Evolutionary conservation across 35 echinoderm and acorn worm species (phyloP).

Genomic region (Lytechinus pictus): DNA sequence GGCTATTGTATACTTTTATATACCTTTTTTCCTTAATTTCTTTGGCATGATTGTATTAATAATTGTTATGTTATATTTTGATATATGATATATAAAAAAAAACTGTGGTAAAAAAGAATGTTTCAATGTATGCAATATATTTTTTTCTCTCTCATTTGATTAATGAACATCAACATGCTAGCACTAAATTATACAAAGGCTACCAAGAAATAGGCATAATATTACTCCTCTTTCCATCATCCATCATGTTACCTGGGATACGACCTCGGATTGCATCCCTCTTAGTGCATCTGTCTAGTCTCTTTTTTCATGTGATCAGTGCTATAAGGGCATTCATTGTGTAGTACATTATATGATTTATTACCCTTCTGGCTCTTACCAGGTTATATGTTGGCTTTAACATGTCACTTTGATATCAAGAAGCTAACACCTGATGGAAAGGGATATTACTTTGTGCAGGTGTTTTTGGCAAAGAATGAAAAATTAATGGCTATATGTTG

Average conservation of each 20-base stretch:
- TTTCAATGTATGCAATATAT: background rate
- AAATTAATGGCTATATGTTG: background rate
- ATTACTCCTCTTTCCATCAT: conserved; percentile 1
- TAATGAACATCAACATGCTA: background rate
- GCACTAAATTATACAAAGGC: background rate
- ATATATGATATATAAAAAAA: background rate
- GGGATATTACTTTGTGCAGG: background rate
- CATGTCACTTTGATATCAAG: background rate
- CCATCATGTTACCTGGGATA: background rate
- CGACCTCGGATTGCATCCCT: background rate
- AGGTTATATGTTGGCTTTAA: background rate
- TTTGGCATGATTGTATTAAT: background rate
- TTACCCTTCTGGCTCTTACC: too few relatives aligned
- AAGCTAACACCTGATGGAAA: background rate
- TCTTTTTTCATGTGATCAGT: background rate
- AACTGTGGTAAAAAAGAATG: background rate
- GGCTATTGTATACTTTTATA: background rate
- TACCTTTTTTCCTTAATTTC: background rate
- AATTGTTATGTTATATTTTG: background rate
- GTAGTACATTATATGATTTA: too few relatives aligned
- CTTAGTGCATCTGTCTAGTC: background rate
- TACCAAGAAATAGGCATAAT: background rate
- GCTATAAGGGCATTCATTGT: too few relatives aligned
- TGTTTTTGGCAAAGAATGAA: background rate
- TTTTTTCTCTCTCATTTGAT: background rate